Evolutionary conservation across 2,797 vertebrate genomes (phyloP), one percentile per base, ranked within the genome.

Genomic region (Rousettus madagascariensis): DNA sequence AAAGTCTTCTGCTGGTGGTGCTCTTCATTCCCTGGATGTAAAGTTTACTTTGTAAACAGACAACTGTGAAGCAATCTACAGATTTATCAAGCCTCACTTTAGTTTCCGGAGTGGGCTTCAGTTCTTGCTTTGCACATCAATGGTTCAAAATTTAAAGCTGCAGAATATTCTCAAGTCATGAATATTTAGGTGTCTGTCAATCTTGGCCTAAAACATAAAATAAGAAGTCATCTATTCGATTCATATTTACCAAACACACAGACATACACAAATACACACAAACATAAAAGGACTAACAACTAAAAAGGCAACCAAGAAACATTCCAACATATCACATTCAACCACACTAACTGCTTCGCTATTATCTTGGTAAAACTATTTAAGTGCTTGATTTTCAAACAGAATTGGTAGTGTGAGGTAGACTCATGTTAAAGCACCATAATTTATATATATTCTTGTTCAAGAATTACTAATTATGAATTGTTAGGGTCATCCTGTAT

Each of bases 201-300:
- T 99, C 98, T 99, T 95, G 98, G 98, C 99, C 99, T 99, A 98
- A 65, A 98, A 99, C 98, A 99, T 97, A 99, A 98, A 99, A 99
- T 97, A 98, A 98, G 98, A 98, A 98, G 98, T 98, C 98, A 98
- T 98, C 97, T 97, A 97, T 98, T 98, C 98, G 98, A 98, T 98
- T 98, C 90, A 90, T 90, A 97, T 93, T 91, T 59, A 38, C 86
- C 91, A 92, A 92, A 97, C 97, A 95, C 75, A 93, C 65, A 95
- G 72, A 97, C 94, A 0, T 36, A 97, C 93, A 95, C 0, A 84
- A 87, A 61, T 19, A 92, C 94, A 90, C 91, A 94, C 61, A 92
- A 28, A 95, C 94, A 96, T 41, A 0, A 96, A 93, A 92, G 1
- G 92, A 66, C 92, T 94, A 95, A 97, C 51, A 95, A 46, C 84